Evolutionary conservation across 2,888 invertebrate genomes (phyloP).

Genomic region (Caradrina kadenii): DNA sequence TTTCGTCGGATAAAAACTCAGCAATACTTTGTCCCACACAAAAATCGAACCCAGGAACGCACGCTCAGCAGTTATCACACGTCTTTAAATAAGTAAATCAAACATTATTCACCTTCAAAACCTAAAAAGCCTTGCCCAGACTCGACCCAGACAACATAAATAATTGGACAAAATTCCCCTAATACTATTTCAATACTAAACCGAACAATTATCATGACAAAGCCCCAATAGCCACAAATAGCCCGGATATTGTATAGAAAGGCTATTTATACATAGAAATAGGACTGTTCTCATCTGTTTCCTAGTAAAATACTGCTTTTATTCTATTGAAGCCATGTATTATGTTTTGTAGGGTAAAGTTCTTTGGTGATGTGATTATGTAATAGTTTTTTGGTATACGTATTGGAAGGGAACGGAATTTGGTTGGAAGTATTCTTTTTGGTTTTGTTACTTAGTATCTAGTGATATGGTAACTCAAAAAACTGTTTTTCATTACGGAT

Average conservation of each 20-base stretch:
- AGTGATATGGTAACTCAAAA: too few relatives aligned
- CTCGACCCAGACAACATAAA: constrained; percentile 27
- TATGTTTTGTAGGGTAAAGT: constrained; percentile 26
- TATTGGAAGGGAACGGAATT: neutral
- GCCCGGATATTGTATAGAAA: constrained; percentile 48
- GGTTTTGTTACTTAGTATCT: too few relatives aligned
- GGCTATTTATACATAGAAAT: constrained; percentile 30
- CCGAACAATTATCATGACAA: constrained; percentile 54
- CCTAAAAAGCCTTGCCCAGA: constrained; percentile 7
- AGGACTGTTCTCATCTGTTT: constrained; percentile 31
- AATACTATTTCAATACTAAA: constrained; percentile 35
- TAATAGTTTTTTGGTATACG: constrained; percentile 9
- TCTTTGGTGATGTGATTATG: constrained; percentile 12
- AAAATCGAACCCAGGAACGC: too few relatives aligned
- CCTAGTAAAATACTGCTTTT: constrained; percentile 43
- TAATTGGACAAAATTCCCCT: constrained; percentile 12
- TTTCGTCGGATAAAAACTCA: too few relatives aligned
- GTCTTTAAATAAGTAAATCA: neutral
- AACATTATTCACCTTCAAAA: neutral
- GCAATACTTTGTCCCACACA: too few relatives aligned
- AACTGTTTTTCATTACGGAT: too few relatives aligned
- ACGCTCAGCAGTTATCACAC: too few relatives aligned
- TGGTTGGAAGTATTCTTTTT: neutral
- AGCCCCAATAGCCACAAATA: constrained; percentile 22
- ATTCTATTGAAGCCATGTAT: constrained; percentile 27